Evolutionary conservation across 2,797 vertebrate species (phyloP), one percentile per base, ranked within the genome.

Genomic region (Chloroceryle amazona): DNA sequence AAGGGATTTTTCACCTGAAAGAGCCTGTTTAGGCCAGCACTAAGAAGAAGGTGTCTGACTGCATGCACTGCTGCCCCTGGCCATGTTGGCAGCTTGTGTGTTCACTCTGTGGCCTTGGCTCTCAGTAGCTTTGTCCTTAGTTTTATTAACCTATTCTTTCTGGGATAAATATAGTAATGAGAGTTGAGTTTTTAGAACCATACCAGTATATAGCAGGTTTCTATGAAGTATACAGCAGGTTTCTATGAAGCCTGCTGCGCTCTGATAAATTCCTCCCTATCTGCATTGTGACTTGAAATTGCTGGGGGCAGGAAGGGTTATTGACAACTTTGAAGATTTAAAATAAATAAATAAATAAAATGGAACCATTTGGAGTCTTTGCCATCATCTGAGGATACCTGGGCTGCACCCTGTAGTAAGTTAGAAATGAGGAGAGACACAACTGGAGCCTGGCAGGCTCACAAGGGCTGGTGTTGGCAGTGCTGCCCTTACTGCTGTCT

Each of bases 51-150:
- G 17, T 31, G 20, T 6, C 15, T 61, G 70, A 28, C 21, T 63
- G 8, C 22, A 39, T 0, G 0, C 35, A 10, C 21, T 3, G 4
- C 9, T 44, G 35, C 33, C 78, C 35, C 23, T 18, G 61, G 28
- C 4, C 10, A 4, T 0, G 0, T 2, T 57, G 47, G 52, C 28
- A 71, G 29, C 25, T 89, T 60, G 16, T 55, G 51, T 61, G 39
- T 78, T 67, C 3, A 0, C 5, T 60, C 31, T 11, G 14, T 55
- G n/a, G 31, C 31, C 10, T 28, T 72, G 61, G 31, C 21, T 76
- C 23, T n/a, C 0, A 1, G 16, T 21, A 55, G 19, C 15, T 44
- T 66, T 55, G 23, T 26, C 28, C 11, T 42, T 9, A 18, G 10
- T 46, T 46, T 66, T 26, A 14, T 52, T 60, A 61, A 31, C 37